Conservation (phyloP, 64 coral and sea anemone species). For the Montipora foliosa region DNA sequence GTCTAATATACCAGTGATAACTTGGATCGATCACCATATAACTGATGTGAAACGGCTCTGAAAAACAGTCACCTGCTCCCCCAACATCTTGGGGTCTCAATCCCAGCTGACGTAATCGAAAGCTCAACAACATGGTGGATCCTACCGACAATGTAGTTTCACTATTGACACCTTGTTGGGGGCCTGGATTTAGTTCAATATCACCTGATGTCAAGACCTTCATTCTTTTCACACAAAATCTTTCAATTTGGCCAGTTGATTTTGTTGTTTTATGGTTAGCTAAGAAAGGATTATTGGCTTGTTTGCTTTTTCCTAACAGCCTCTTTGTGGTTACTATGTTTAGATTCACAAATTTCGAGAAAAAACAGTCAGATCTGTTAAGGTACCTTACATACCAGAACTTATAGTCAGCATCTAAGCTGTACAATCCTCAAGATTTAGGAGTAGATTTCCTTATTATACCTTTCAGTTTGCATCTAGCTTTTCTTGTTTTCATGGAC, state of each 20-base stretch:
- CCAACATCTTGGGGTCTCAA: background rate
- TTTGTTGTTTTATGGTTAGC: background rate
- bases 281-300: background rate
- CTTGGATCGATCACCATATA: slow-evolving; percentile 14
- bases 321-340: background rate
- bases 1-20: background rate
- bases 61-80: too few relatives aligned
- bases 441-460: slow-evolving; percentile 17
- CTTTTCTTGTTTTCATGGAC: slow-evolving; percentile 14
- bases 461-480: slow-evolving; percentile 20
- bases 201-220: slow-evolving; percentile 8
- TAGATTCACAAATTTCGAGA: background rate
- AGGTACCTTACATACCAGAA: slow-evolving; percentile 24
- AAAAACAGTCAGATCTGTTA: slow-evolving; percentile 24
- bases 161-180: background rate
- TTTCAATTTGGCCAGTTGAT: background rate
- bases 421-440: slow-evolving; percentile 3
- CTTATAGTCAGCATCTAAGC: slow-evolving; percentile 18
- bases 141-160: slow-evolving; percentile 8
- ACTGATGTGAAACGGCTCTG: background rate
- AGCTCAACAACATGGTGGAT: slow-evolving; percentile 1
- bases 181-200: background rate
- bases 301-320: background rate
- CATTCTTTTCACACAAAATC: background rate
- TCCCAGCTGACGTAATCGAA: slow-evolving; percentile 15